These are phyloP conservation scores for Steatornis caripensis DNA, from an alignment of 2,113 vertebrate species.

Conservation along the genomic window DNA sequence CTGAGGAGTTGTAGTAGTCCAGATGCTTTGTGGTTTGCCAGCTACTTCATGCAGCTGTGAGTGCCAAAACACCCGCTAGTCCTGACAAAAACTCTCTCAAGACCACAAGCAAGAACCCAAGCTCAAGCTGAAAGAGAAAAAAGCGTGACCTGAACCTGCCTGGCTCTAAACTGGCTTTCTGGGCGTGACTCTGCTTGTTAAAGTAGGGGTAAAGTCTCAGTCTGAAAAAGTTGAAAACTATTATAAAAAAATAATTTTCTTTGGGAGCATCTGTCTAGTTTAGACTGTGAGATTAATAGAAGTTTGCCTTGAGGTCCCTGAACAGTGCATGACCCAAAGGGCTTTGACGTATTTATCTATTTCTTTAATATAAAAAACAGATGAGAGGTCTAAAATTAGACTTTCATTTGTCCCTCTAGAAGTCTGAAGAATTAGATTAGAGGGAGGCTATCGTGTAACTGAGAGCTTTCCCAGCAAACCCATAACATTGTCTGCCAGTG, in stretches of 20 bases:
- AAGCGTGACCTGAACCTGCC: background rate
- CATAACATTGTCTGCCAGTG: background rate
- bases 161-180: background rate
- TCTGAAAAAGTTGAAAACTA: background rate
- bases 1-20: background rate
- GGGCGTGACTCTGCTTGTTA: background rate
- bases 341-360: conserved; percentile 10
- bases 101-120: background rate
- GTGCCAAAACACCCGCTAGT: background rate
- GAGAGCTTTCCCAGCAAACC: conserved; percentile 46
- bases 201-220: background rate
- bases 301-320: background rate
- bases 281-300: background rate
- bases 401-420: conserved; percentile 36
- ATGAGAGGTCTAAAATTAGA: conserved; percentile 39
- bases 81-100: background rate
- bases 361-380: conserved; percentile 36
- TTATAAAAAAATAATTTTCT: background rate
- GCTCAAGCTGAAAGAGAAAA: background rate
- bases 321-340: background rate
- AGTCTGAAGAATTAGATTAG: conserved; percentile 49
- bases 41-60: background rate
- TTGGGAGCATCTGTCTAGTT: background rate
- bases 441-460: background rate
- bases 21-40: background rate